Percentiles rank a stretch among this genome's conserved stretches.
phyloP scores from a whole-genome alignment of 2,888 invertebrate genomes.

The Phasia obesa region DNA sequence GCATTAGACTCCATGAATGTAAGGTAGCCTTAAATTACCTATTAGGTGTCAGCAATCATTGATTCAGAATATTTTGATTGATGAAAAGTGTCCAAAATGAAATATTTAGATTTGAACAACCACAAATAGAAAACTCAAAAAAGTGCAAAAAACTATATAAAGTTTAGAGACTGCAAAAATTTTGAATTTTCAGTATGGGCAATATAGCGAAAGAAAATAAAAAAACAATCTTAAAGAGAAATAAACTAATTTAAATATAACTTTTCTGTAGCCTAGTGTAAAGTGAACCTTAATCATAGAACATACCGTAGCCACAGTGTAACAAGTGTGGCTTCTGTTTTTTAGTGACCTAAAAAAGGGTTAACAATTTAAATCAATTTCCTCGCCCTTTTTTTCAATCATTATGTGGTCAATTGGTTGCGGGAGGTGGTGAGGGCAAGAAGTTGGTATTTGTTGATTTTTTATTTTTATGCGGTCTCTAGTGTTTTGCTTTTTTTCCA shows the following conservation, averaged over 20 bases:
- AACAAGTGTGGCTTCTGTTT: slow-evolving; percentile 55
- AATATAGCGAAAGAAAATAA: too few species aligned
- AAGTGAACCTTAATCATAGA: not conserved
- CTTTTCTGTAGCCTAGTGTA: slow-evolving; percentile 30
- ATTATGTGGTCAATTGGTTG: slow-evolving; percentile 60
- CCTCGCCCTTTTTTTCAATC: slow-evolving; percentile 47
- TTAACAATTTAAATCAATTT: slow-evolving; percentile 62
- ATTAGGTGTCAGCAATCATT: too few species aligned
- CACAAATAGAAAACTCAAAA: too few species aligned
- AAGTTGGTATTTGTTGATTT: slow-evolving; percentile 49
- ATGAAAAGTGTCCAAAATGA: too few species aligned
- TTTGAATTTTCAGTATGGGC: too few species aligned
- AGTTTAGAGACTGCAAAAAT: too few species aligned
- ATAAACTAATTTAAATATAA: not conserved
- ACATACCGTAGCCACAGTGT: slow-evolving; percentile 36
- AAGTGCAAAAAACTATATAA: too few species aligned
- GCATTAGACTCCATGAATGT: too few species aligned
- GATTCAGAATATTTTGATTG: too few species aligned
- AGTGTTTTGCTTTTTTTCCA: slow-evolving; percentile 31
- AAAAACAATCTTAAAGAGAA: too few species aligned
- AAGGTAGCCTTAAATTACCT: too few species aligned
- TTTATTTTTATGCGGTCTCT: slow-evolving; percentile 45
- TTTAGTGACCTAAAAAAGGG: slow-evolving; percentile 37
- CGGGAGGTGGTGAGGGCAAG: slow-evolving; percentile 5
- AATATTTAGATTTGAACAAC: too few species aligned